Percentiles rank a stretch among this genome's conserved stretches.
Conservation (phyloP, 2,797 vertebrate species). For the Iguana delicatissima region DNA sequence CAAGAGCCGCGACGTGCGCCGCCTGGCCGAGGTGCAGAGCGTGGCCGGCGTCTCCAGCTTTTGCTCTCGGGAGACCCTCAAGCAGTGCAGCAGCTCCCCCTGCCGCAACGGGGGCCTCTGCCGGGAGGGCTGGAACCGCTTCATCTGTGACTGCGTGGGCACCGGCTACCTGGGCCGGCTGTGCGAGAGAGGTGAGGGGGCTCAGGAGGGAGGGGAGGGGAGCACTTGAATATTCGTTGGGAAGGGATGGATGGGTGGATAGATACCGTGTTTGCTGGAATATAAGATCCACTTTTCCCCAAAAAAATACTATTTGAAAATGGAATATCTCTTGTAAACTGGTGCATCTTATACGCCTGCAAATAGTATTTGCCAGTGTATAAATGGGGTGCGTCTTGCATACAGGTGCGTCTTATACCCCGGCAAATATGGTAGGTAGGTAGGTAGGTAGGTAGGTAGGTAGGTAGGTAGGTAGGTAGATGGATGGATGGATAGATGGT, state of each 20-base stretch:
- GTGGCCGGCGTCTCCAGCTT: conserved; percentile 85
- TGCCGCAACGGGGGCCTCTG: conserved; percentile 89
- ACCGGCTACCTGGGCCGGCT: conserved; percentile 90
- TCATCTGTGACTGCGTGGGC: conserved; percentile 91
- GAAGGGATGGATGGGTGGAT: neutral
- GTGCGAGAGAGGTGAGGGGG: conserved; percentile 89
- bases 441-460: too few relatives aligned
- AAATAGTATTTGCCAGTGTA: too few relatives aligned
- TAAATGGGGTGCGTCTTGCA: too few relatives aligned
- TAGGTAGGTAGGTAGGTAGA: too few relatives aligned
- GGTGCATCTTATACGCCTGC: too few relatives aligned
- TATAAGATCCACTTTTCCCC: too few relatives aligned
- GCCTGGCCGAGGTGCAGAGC: conserved; percentile 87
- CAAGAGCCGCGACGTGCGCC: conserved; percentile 89
- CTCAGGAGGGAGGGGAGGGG: neutral
- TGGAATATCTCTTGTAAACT: too few relatives aligned
- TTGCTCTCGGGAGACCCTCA: conserved; percentile 89
- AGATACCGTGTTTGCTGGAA: too few relatives aligned
- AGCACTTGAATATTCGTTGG: neutral
- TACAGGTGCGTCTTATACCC: too few relatives aligned
- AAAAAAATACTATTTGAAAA: too few relatives aligned
- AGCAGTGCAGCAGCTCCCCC: conserved; percentile 86
- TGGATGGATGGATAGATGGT: too few relatives aligned
- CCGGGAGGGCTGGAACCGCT: conserved; percentile 94
- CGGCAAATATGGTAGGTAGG: too few relatives aligned